Conservation (phyloP, 1,140 invertebrate genomes). For the Calephelis virginiensis region DNA sequence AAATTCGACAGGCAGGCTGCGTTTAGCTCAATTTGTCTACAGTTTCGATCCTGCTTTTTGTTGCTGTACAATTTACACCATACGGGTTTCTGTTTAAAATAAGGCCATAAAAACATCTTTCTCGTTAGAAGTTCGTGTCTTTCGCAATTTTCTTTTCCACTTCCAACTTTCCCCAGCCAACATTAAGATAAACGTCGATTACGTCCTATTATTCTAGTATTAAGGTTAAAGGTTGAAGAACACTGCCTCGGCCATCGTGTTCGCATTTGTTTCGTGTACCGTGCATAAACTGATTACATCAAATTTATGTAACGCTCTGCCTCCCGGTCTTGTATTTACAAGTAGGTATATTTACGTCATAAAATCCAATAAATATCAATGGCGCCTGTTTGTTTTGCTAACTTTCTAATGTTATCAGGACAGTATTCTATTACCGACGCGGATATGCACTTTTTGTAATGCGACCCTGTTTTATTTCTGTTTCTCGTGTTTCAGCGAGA, state of each 20-base stretch:
- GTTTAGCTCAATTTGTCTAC: no score
- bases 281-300: slow-evolving; percentile 23
- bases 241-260: slow-evolving; percentile 30
- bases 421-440: not conserved
- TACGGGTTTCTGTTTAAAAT: no score
- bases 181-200: slow-evolving; percentile 45
- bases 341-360: slow-evolving; percentile 5
- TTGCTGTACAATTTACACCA: no score
- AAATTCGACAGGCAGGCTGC: no score
- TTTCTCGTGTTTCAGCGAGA: not conserved
- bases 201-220: slow-evolving; percentile 37
- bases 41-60: no score
- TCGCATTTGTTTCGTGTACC: slow-evolving; percentile 24
- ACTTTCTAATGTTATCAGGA: slow-evolving; percentile 8
- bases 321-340: slow-evolving; percentile 21
- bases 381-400: slow-evolving; percentile 2
- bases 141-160: slow-evolving; percentile 65
- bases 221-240: slow-evolving; percentile 26
- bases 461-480: not conserved
- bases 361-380: slow-evolving; percentile 4
- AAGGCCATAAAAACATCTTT: no score
- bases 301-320: slow-evolving; percentile 27
- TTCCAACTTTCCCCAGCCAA: slow-evolving; percentile 43
- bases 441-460: not conserved
- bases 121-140: no score